A percentile compares a stretch with the other conserved stretches of the same genome.
phyloP scores from a whole-genome alignment of 2,797 vertebrate genomes.

The Muraenolepis orangiensis region DNA sequence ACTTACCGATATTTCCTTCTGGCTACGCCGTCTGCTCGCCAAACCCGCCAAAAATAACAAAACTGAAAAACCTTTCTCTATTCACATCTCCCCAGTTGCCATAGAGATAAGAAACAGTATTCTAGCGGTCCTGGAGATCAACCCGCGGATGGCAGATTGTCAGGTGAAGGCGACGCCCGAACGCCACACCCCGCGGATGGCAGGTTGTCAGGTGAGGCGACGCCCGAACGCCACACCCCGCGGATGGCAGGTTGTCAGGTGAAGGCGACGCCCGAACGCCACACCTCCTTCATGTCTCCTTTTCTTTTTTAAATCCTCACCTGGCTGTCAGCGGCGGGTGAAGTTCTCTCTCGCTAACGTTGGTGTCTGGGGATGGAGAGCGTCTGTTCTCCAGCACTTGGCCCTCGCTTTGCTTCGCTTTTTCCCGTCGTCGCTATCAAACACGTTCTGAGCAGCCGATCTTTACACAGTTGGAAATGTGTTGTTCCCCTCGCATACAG shows the following conservation, averaged over 20 bases:
- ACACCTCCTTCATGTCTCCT: constrained; percentile 35
- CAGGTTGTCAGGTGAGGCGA: too few species aligned
- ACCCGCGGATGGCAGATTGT: constrained; percentile 33
- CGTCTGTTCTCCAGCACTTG: constrained; percentile 43
- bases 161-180: constrained; percentile 31
- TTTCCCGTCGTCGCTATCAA: constrained; percentile 48
- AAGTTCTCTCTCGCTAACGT: constrained; percentile 39
- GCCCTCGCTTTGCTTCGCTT: constrained; percentile 33
- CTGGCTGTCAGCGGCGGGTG: constrained; percentile 25
- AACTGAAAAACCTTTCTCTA: constrained; percentile 7
- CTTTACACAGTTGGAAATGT: background rate
- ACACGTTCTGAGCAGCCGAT: constrained; percentile 43
- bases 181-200: constrained; percentile 47
- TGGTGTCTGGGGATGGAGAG: constrained; percentile 52
- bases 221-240: too few species aligned
- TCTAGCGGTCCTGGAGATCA: constrained; percentile 24
- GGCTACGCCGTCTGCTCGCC: background rate
- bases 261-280: constrained; percentile 34
- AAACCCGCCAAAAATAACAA: background rate
- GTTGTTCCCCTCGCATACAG: background rate
- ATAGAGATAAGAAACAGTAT: constrained; percentile 37
- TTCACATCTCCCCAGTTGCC: constrained; percentile 32
- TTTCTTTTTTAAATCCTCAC: constrained; percentile 30
- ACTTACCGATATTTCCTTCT: background rate
- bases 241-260: constrained; percentile 32